Conservation (phyloP, 2,888 invertebrate genomes). For the Scaeva pyrastri region DNA sequence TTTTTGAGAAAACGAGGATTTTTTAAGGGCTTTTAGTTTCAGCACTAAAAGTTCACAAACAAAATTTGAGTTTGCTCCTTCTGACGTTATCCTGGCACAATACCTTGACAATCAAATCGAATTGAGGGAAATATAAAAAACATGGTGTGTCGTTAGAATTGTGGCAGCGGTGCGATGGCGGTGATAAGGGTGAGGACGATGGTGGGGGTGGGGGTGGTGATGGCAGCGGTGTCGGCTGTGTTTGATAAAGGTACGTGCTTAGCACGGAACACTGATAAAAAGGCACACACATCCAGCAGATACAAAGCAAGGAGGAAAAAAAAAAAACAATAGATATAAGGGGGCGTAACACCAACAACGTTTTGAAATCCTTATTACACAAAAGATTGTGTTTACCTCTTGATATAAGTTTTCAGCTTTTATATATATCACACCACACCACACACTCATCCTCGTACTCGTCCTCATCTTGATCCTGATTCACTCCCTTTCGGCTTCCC, state of each 20-base stretch:
- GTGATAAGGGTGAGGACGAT: background rate
- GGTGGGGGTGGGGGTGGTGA: background rate
- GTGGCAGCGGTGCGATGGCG: background rate
- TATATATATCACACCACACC: background rate
- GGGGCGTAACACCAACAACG: slow-evolving; percentile 42
- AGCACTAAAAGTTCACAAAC: slow-evolving; percentile 34
- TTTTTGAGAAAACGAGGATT: slow-evolving; percentile 24
- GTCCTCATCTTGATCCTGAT: too few species aligned
- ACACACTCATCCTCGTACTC: background rate
- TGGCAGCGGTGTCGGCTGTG: background rate
- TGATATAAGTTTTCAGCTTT: slow-evolving; percentile 53
- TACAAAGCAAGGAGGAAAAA: too few species aligned
- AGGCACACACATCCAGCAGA: slow-evolving; percentile 53
- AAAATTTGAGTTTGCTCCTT: slow-evolving; percentile 3
- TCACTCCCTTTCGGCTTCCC: too few species aligned
- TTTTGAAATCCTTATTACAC: slow-evolving; percentile 64
- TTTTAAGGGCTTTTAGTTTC: slow-evolving; percentile 39
- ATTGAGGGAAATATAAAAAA: slow-evolving; percentile 24
- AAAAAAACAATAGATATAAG: slow-evolving; percentile 39
- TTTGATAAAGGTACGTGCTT: slow-evolving; percentile 46
- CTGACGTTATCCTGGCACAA: background rate
- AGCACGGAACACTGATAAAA: slow-evolving; percentile 57
- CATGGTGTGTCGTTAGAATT: background rate
- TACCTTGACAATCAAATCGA: slow-evolving; percentile 52
- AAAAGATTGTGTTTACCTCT: slow-evolving; percentile 59